Percentiles rank a stretch among this genome's conserved stretches.
These are phyloP conservation scores for Meda fulgida DNA, from an alignment of 2,797 vertebrate species.

Conservation along the genomic window DNA sequence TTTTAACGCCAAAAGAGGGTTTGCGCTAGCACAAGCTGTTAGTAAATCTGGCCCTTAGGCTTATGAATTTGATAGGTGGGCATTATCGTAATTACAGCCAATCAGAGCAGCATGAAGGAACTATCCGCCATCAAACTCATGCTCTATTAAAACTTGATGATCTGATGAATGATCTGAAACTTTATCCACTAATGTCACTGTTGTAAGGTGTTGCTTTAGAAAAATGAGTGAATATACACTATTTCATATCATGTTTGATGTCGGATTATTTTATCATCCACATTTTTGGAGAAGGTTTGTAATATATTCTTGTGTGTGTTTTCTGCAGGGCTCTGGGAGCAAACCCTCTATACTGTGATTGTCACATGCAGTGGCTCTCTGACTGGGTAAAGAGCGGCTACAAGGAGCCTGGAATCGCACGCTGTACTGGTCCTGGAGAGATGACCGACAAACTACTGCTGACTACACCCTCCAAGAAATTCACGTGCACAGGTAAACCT, in stretches of 20 bases:
- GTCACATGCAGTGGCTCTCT: conserved; percentile 97
- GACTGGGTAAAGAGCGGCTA: conserved; percentile 99
- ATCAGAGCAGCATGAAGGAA: neutral
- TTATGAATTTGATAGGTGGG: neutral
- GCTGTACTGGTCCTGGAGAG: conserved; percentile 92
- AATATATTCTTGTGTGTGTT: conserved; percentile 21
- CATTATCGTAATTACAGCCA: neutral
- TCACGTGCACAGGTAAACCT: conserved; percentile 91
- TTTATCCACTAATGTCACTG: neutral
- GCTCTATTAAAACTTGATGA: conserved; percentile 4
- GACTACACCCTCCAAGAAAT: conserved; percentile 97
- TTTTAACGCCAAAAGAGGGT: no score
- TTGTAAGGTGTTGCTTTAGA: conserved; percentile 5
- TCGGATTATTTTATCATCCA: neutral
- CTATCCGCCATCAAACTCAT: neutral
- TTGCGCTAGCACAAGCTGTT: no score
- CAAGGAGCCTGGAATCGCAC: conserved; percentile 96
- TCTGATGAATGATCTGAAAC: neutral
- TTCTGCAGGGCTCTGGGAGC: conserved; percentile 90
- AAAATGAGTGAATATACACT: neutral
- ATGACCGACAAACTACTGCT: conserved; percentile 97
- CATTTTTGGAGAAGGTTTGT: neutral
- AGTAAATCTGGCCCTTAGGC: no score
- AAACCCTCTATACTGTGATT: conserved; percentile 96
- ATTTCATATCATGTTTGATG: neutral